Evolutionary conservation across 2,888 invertebrate species (phyloP).

Genomic region (Elysia crispata): DNA sequence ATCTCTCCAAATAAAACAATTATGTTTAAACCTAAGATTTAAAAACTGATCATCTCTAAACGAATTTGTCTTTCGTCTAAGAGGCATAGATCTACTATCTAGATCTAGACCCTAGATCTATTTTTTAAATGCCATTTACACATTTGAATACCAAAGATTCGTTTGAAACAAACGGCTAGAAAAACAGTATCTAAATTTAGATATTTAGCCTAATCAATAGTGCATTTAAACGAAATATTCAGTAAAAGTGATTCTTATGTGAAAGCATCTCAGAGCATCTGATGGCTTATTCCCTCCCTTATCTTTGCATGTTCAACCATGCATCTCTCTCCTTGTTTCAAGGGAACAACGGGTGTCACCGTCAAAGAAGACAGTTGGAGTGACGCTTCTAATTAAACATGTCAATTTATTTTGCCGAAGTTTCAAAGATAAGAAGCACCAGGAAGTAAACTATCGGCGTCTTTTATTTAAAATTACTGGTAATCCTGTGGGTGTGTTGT

Average conservation of each 20-base stretch:
- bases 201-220: no score
- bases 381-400: no score
- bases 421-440: no score
- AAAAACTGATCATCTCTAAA: slow-evolving; percentile 46
- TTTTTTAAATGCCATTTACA: not conserved
- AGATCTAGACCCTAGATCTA: not conserved
- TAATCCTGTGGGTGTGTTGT: no score
- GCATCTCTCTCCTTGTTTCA: not conserved
- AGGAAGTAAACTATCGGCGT: no score
- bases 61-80: not conserved
- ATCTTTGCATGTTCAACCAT: slow-evolving; percentile 13
- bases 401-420: no score
- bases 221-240: no score
- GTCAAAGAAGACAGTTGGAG: not conserved
- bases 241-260: no score
- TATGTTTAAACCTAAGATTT: slow-evolving; percentile 41
- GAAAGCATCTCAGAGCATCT: no score
- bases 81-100: not conserved
- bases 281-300: not conserved
- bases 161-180: not conserved
- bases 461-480: no score
- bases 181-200: not conserved
- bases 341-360: not conserved
- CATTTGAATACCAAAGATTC: no score
- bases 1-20: slow-evolving; percentile 43